Percentiles rank a stretch among this genome's conserved stretches.
Evolutionary conservation across 1,140 invertebrate genomes (phyloP).

Genomic region (Drosophila equinoxialis): DNA sequence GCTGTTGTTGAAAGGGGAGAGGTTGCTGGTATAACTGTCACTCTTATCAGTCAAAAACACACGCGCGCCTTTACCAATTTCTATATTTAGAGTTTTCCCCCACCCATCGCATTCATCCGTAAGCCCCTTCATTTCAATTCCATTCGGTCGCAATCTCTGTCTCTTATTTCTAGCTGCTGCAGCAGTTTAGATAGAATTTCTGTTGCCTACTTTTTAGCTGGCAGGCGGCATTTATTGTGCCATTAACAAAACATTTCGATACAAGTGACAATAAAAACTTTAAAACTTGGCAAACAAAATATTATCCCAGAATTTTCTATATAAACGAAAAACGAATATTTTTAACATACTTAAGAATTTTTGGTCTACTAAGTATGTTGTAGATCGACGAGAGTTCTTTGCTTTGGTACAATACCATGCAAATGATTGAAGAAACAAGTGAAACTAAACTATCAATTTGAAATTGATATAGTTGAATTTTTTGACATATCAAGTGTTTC

Average conservation of each 20-base stretch:
- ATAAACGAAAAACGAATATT: too few species aligned
- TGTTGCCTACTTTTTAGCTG: slow-evolving; percentile 13
- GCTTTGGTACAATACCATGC: neutral
- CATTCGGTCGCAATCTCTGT: too few species aligned
- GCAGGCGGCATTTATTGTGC: slow-evolving; percentile 8
- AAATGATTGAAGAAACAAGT: neutral
- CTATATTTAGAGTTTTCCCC: neutral
- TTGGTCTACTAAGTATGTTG: too few species aligned
- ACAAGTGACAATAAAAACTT: neutral
- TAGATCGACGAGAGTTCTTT: neutral
- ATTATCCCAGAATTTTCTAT: too few species aligned
- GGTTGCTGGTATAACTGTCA: neutral
- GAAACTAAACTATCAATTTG: neutral
- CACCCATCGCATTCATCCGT: too few species aligned
- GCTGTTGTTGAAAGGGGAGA: too few species aligned
- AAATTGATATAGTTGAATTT: neutral
- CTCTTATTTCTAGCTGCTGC: neutral
- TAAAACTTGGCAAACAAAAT: slow-evolving; percentile 7
- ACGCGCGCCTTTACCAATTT: slow-evolving; percentile 10
- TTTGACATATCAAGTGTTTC: neutral
- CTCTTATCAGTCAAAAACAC: slow-evolving; percentile 43
- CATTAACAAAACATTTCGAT: slow-evolving; percentile 4
- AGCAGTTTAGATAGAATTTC: slow-evolving; percentile 16
- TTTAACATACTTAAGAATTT: too few species aligned
- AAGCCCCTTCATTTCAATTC: neutral